phyloP scores from a whole-genome alignment of 2,113 vertebrate genomes.

The Cyrtonyx montezumae region DNA sequence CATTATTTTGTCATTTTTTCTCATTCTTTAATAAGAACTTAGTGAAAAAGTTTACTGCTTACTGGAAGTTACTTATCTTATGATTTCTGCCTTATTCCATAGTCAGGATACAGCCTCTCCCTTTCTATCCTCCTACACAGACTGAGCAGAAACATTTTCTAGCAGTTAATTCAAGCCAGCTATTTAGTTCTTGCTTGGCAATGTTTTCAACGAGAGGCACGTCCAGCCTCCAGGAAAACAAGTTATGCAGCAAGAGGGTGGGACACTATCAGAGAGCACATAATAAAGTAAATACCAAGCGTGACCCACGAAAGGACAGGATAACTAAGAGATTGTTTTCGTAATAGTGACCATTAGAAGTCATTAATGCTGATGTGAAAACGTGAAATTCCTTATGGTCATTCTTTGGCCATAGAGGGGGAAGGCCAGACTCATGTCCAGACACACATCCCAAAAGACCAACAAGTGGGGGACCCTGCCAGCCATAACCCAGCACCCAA shows the following conservation, averaged over 20 bases:
- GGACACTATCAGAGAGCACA: conserved; percentile 48
- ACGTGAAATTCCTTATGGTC: background rate
- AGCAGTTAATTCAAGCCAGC: conserved; percentile 44
- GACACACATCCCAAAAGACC: background rate
- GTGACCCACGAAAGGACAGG: background rate
- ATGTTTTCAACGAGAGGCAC: conserved; percentile 38
- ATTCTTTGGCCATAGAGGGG: background rate
- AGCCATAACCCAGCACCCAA: background rate
- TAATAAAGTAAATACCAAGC: conserved; percentile 45
- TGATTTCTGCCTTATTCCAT: conserved; percentile 39
- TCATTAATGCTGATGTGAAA: background rate
- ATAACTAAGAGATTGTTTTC: conserved; percentile 14
- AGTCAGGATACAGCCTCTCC: conserved; percentile 40
- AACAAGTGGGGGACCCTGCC: background rate
- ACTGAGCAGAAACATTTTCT: conserved; percentile 41
- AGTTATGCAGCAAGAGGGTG: conserved; percentile 58
- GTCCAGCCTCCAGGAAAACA: conserved; percentile 57
- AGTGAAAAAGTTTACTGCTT: conserved; percentile 20
- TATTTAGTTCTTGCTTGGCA: conserved; percentile 26
- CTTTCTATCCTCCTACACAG: conserved; percentile 57
- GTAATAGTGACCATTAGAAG: background rate
- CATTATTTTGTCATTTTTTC: conserved; percentile 52
- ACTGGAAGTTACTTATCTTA: conserved; percentile 31
- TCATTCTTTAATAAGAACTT: conserved; percentile 17
- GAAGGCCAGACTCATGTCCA: background rate